Base-by-base conservation (phyloP, 2,888 invertebrate species). In the Lithophane socia region DNA sequence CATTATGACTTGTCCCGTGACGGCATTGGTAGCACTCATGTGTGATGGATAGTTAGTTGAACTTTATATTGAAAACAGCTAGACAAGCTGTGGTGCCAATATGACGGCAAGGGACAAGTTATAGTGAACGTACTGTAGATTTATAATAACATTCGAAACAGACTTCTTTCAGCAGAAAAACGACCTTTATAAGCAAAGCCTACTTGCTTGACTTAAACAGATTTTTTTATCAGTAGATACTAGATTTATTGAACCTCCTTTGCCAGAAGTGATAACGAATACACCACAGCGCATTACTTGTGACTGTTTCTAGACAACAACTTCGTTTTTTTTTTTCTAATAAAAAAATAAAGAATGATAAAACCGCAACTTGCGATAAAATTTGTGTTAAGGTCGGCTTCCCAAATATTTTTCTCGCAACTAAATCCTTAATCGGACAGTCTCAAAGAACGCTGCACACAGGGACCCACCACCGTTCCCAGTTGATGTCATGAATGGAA, bases 401-500 rank as follows among this genome's bases (percentile, higher is more conserved):
- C 13, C 24, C 24, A 3, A 8, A 69, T 29, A 56, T 60, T 47
- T n/a, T 10, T 5, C 3, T 21, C 7, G 12, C 10, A 52, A 44
- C 7, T 49, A 18, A 61, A 73, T 63, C 10, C 42, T 52, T 24
- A 9, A 65, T 8, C 12, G 37, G 70, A 87, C 49, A 52, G 61
- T 88, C 81, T 60, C 66, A 70, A 47, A 75, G 10, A 10, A 75
- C 37, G 29, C 9, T 0, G 0, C 9, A 64, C 42, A 10, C 13
- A 64, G 29, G n/a, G 67, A 60, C 84, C 63, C 80, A 73, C 16
- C 42, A 75, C 44, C 68, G 47, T 61, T 74, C 77, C 78, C 83
- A 86, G 87, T 87, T 85, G 85, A 80, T 83, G 85, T 86, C 89
- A 83, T 88, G 89, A 91, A 91, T 89, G 91, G 89, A 91, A 92